A percentile compares a stretch with the other conserved stretches of the same genome.
Conservation (phyloP, 2,113 vertebrate genomes). For the Bufo bufo region DNA sequence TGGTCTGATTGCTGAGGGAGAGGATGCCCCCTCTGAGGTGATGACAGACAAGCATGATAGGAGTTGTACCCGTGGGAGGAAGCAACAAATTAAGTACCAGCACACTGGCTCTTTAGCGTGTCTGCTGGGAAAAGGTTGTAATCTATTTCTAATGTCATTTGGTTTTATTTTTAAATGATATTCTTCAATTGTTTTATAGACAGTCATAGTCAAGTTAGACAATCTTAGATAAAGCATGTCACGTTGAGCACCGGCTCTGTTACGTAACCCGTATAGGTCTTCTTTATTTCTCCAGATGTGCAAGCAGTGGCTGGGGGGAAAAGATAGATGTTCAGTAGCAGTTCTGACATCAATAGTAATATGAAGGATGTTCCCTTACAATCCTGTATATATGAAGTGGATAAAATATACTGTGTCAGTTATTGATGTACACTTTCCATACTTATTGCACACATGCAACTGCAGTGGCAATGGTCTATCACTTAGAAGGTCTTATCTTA, state of each 20-base stretch:
- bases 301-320: not conserved
- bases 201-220: not conserved
- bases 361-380: not conserved
- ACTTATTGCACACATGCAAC: not conserved
- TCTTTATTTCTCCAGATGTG: not conserved
- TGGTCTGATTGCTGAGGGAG: conserved; percentile 4
- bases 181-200: not conserved
- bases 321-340: not conserved
- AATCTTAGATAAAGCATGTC: not conserved
- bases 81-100: conserved; percentile 14
- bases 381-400: not conserved
- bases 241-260: not conserved
- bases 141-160: no score
- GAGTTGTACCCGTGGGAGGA: conserved; percentile 13
- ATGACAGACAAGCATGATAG: conserved; percentile 39
- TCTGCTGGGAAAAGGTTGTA: not conserved
- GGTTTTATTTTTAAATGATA: not conserved
- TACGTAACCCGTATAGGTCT: not conserved
- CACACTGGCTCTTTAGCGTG: not conserved
- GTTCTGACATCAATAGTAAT: not conserved
- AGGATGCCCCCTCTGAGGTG: conserved; percentile 32
- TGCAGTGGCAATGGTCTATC: not conserved
- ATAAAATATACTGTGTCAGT: not conserved
- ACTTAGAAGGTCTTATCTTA: no score
- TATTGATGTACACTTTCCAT: not conserved